Evolutionary conservation across 2,113 vertebrate species (phyloP).

Genomic region (Rhynchopsitta pachyrhyncha): DNA sequence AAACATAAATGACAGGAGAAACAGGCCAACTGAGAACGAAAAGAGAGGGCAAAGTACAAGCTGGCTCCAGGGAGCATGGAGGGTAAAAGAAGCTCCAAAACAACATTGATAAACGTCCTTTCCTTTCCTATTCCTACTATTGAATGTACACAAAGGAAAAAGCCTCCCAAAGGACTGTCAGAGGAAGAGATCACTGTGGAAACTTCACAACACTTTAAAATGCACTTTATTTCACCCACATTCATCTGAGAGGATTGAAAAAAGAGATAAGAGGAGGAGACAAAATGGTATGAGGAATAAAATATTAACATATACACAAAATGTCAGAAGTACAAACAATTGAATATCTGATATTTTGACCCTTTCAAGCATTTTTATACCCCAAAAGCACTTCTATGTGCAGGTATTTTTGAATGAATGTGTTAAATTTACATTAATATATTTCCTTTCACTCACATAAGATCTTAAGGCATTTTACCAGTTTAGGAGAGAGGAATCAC

Average conservation of each 20-base stretch:
- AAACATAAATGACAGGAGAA: not conserved
- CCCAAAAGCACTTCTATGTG: not conserved
- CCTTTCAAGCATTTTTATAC: not conserved
- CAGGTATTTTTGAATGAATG: not conserved
- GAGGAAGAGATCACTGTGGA: not conserved
- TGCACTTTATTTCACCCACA: not conserved
- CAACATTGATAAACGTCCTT: not conserved
- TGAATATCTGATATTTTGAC: not conserved
- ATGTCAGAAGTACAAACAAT: slow-evolving; percentile 5
- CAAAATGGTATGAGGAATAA: not conserved
- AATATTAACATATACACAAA: not conserved
- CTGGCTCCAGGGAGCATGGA: not conserved
- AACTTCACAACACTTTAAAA: slow-evolving; percentile 4
- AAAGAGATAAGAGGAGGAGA: not conserved
- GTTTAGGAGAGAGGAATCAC: not conserved
- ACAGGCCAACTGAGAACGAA: not conserved
- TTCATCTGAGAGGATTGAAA: not conserved
- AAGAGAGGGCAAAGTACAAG: not conserved
- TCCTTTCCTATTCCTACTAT: not conserved
- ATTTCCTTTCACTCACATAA: not conserved
- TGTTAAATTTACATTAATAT: not conserved
- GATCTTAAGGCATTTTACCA: not conserved
- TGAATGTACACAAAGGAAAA: not conserved
- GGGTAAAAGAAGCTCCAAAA: not conserved
- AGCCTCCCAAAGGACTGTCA: not conserved